Base-by-base conservation (phyloP, 2,888 invertebrate genomes). In the Rhopalosiphum nymphaeae region DNA sequence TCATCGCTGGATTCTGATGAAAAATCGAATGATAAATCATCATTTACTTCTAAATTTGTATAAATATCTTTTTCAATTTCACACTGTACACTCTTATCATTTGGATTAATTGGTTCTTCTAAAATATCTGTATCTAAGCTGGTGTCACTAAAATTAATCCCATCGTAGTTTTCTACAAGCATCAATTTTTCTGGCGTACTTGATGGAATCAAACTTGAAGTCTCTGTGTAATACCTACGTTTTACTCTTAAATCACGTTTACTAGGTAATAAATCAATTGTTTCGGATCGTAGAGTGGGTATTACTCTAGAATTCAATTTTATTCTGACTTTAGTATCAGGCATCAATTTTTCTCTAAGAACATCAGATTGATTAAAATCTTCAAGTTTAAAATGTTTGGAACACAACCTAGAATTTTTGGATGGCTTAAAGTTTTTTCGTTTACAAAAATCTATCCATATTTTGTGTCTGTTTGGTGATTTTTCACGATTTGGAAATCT, bases 401-500 rank as follows among this genome's bases (percentile, higher is more conserved):
- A 84, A 25, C 84, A 84, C 84, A 84, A 84, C 42, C 84, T 42
- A 84, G 42, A 84, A 84, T 84, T 84, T 84, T 84, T 84, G 42
- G 84, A 84, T 42, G 84, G 42, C 25, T 10, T 84, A 84, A 84
- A 84, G 42, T 84, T 44, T 86, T 86, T 86, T 46, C 46, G 46
- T 86, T 86, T 86, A 86, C 86, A 86, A 86, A 86, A 86, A 86
- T 46, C 86, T 44, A 44, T 29, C 86, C 46, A 86, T 86, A 46
- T 86, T 86, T 86, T 86, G 86, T 86, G 86, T 46, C 86, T 42
- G 84, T 42, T 84, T 84, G 78, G 86, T 86, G 86, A 86, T 44
- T 86, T 86, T 86, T 85, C 86, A 86, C 46, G 86, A 86, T 86
- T 86, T 86, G 86, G 86, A 86, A 86, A 86, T 86, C 46, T 86